phyloP scores from a whole-genome alignment of 2,888 invertebrate genomes.

The Actias luna region DNA sequence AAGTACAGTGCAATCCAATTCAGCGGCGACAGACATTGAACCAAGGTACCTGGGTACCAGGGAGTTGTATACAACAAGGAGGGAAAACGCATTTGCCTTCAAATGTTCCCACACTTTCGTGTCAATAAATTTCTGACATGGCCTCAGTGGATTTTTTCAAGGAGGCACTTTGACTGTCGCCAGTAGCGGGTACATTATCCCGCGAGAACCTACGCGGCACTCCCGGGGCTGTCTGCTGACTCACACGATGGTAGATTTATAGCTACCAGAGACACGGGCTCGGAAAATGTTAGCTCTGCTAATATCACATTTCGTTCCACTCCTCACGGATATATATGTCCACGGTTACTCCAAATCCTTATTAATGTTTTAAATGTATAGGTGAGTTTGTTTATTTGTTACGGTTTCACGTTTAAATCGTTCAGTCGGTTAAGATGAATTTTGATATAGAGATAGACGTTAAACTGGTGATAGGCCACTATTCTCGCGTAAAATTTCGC shows the following conservation, averaged over 20 bases:
- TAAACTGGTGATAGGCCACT: no score
- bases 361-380: background rate
- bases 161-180: background rate
- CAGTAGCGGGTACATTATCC: background rate
- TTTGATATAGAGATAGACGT: no score
- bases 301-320: background rate
- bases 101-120: background rate
- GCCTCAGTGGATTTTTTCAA: background rate
- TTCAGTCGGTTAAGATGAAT: no score
- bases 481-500: no score
- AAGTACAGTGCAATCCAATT: no score
- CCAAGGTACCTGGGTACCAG: no score
- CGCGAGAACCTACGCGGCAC: background rate
- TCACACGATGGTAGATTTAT: constrained; percentile 5
- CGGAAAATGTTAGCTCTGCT: background rate
- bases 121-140: background rate
- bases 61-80: no score
- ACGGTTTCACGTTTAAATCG: no score
- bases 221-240: constrained; percentile 2
- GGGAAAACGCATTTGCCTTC: no score
- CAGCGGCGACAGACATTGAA: no score
- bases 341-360: no score
- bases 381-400: no score
- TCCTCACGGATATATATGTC: background rate
- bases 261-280: background rate